A percentile compares a stretch with the other conserved stretches of the same genome.
Evolutionary conservation across 2,797 vertebrate genomes (phyloP).

Genomic region (Oreonectes daqikongensis): DNA sequence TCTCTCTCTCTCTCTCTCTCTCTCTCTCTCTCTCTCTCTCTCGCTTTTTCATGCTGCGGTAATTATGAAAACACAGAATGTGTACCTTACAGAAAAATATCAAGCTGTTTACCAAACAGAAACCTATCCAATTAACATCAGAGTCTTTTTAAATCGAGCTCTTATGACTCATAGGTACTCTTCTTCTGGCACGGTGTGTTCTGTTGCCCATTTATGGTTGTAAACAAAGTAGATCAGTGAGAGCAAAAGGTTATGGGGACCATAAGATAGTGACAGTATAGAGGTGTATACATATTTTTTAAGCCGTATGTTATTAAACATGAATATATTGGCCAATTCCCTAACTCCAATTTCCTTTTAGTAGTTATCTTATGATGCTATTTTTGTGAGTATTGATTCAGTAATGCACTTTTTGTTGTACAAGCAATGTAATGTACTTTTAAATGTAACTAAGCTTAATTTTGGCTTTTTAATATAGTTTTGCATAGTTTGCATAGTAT

Average conservation of each 20-base stretch:
- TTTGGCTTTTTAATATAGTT: neutral
- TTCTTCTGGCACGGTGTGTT: constrained; percentile 21
- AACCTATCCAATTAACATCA: constrained; percentile 34
- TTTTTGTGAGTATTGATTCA: neutral
- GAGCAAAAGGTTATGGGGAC: constrained; percentile 15
- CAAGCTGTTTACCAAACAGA: constrained; percentile 43
- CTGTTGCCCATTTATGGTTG: constrained; percentile 30
- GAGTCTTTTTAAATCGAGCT: constrained; percentile 12
- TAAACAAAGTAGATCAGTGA: constrained; percentile 25
- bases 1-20: neutral
- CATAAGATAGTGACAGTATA: neutral
- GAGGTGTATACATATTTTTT: no score
- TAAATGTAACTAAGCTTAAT: neutral
- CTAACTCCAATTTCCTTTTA: constrained; percentile 8
- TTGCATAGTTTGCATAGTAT: no score
- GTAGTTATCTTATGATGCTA: neutral
- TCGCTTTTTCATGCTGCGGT: constrained; percentile 9
- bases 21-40: neutral
- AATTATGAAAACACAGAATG: constrained; percentile 6
- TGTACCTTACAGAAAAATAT: constrained; percentile 27
- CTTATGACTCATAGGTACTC: constrained; percentile 31
- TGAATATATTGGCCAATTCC: no score
- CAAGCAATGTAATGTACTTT: neutral
- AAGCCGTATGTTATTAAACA: no score
- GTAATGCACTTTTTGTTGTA: neutral